phyloP scores from a whole-genome alignment of 2,888 invertebrate genomes.

The Ligdia adustata region DNA sequence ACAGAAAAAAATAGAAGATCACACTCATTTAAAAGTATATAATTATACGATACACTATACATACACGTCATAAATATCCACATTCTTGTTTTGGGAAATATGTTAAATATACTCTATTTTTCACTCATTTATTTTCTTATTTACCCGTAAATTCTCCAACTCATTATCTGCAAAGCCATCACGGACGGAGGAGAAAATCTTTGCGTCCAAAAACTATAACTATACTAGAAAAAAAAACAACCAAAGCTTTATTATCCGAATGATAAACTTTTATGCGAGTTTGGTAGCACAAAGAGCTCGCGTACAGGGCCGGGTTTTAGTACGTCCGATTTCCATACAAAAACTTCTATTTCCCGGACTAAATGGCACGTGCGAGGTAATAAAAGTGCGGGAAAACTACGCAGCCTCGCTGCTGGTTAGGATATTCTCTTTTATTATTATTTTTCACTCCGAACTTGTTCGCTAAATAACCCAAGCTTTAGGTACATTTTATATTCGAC shows the following conservation, averaged over 20 bases:
- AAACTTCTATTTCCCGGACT: slow-evolving; percentile 82
- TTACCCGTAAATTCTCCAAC: too few relatives aligned
- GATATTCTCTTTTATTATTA: slow-evolving; percentile 55
- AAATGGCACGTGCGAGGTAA: slow-evolving; percentile 82
- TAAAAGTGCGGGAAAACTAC: slow-evolving; percentile 79
- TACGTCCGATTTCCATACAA: slow-evolving; percentile 83
- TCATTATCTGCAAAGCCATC: too few relatives aligned
- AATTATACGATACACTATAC: too few relatives aligned
- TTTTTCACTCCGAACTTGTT: slow-evolving; percentile 52
- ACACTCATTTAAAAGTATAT: too few relatives aligned
- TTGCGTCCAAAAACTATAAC: slow-evolving; percentile 14
- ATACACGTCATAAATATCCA: too few relatives aligned
- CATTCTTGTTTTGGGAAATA: too few relatives aligned
- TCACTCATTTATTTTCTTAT: too few relatives aligned
- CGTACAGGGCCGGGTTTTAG: slow-evolving; percentile 68
- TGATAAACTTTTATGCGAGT: slow-evolving; percentile 79
- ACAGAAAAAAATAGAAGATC: too few relatives aligned
- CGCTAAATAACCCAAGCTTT: slow-evolving; percentile 33
- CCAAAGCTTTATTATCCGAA: slow-evolving; percentile 62
- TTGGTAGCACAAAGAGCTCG: slow-evolving; percentile 73
- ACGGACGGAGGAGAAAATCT: not conserved
- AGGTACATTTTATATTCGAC: too few relatives aligned
- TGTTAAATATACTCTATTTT: too few relatives aligned
- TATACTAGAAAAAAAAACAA: slow-evolving; percentile 49
- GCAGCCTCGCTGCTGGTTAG: slow-evolving; percentile 52